Conservation (phyloP, 2,113 vertebrate genomes). For the Alligator mississippiensis region DNA sequence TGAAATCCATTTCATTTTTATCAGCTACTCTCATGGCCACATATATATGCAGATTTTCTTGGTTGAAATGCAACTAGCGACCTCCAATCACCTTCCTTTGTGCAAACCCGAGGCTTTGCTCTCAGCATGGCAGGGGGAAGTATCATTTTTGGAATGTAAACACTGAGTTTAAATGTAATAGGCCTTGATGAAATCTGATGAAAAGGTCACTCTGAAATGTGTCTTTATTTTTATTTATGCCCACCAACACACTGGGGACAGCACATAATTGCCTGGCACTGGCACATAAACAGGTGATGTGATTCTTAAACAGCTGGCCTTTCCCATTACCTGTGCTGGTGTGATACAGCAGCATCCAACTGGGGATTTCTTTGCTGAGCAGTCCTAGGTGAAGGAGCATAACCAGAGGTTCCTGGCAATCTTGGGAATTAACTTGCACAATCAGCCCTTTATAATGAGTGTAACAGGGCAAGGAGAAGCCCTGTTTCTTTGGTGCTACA, state of each 20-base stretch:
- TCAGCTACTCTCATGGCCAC: not conserved
- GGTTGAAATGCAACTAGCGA: not conserved
- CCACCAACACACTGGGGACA: not conserved
- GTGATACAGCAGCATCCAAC: not conserved
- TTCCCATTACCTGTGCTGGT: not conserved
- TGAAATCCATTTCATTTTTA: fast-evolving
- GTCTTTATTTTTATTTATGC: not conserved
- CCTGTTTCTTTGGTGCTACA: no score
- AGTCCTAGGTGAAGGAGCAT: not conserved
- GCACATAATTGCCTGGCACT: not conserved
- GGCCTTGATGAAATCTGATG: not conserved
- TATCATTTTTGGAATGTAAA: not conserved
- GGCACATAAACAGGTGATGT: fast-evolving
- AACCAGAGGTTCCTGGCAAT: not conserved
- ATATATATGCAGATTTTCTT: not conserved
- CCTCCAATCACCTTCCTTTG: not conserved
- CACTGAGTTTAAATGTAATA: no score
- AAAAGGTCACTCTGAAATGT: fast-evolving
- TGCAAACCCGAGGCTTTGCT: not conserved
- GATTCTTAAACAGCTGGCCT: not conserved
- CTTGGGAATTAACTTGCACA: no score
- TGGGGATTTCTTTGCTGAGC: not conserved
- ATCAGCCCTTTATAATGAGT: no score
- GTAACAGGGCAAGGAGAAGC: no score
- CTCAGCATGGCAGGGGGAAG: not conserved